Percentiles rank a stretch among this genome's conserved stretches.
Conservation (phyloP, 1,140 invertebrate genomes). For the Drosophila nikananu region DNA sequence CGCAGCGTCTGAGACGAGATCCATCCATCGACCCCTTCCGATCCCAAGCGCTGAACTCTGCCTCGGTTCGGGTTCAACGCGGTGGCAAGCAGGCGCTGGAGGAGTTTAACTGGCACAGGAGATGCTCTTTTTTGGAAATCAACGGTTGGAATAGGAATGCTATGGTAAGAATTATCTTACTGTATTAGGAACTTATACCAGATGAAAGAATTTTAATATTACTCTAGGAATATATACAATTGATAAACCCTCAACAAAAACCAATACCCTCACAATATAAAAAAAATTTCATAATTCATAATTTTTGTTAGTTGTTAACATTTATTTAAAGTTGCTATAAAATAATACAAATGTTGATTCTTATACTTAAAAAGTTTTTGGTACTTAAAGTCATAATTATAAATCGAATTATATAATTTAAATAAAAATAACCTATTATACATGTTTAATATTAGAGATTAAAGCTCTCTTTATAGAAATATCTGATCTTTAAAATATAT, state of each 20-base stretch:
- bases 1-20: slow-evolving; percentile 29
- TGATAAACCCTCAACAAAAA: not conserved
- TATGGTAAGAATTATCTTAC: not conserved
- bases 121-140: slow-evolving; percentile 3
- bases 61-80: slow-evolving; percentile 42
- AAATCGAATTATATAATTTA: too few species aligned
- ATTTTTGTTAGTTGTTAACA: not conserved
- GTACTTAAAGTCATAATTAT: too few species aligned
- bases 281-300: not conserved
- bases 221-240: not conserved
- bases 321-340: not conserved
- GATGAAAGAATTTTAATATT: not conserved
- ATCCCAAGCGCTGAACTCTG: slow-evolving; percentile 49
- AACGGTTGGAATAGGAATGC: too few species aligned
- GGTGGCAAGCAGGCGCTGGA: not conserved
- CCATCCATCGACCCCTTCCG: slow-evolving; percentile 56
- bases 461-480: too few species aligned
- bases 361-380: not conserved
- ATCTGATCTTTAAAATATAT: too few species aligned
- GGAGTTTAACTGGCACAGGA: too few species aligned
- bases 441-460: too few species aligned
- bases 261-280: not conserved
- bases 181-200: not conserved
- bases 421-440: too few species aligned
- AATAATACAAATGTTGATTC: rapidly evolving